phyloP scores from a whole-genome alignment of 2,888 invertebrate species.

The Ochropacha duplaris region DNA sequence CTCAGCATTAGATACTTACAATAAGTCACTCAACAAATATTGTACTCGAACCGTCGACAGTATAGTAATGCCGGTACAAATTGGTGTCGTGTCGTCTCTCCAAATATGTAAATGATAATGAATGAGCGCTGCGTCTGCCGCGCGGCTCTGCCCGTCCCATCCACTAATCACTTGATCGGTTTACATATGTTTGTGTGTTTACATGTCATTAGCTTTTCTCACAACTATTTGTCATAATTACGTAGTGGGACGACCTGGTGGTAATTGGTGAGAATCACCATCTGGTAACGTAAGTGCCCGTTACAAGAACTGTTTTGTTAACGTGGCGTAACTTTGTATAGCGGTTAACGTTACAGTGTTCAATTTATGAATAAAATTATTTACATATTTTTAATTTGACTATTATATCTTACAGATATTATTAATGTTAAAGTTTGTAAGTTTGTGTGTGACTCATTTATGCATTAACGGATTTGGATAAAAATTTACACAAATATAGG shows the following conservation, averaged over 20 bases:
- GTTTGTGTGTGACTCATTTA: too few species aligned
- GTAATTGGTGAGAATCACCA: not conserved
- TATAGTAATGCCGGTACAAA: constrained; percentile 6
- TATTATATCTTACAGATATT: too few species aligned
- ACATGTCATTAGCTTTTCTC: not conserved
- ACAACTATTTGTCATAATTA: not conserved
- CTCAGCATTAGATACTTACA: not conserved
- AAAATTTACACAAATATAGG: too few species aligned
- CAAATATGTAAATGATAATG: not conserved
- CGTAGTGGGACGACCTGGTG: not conserved
- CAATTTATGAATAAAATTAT: not conserved
- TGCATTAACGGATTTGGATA: too few species aligned
- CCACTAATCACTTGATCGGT: not conserved
- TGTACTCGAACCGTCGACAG: constrained; percentile 2
- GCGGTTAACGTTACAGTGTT: not conserved
- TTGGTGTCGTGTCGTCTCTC: constrained; percentile 3
- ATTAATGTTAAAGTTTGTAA: too few species aligned
- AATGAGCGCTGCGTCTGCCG: not conserved
- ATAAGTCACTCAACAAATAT: not conserved
- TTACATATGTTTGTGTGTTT: not conserved
- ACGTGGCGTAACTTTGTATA: too few species aligned
- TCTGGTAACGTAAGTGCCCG: too few species aligned
- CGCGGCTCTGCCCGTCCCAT: not conserved
- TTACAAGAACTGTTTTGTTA: not conserved
- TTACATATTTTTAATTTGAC: too few species aligned